Evolutionary conservation across 2,113 vertebrate species (phyloP).

Genomic region (Vireo altiloquus): DNA sequence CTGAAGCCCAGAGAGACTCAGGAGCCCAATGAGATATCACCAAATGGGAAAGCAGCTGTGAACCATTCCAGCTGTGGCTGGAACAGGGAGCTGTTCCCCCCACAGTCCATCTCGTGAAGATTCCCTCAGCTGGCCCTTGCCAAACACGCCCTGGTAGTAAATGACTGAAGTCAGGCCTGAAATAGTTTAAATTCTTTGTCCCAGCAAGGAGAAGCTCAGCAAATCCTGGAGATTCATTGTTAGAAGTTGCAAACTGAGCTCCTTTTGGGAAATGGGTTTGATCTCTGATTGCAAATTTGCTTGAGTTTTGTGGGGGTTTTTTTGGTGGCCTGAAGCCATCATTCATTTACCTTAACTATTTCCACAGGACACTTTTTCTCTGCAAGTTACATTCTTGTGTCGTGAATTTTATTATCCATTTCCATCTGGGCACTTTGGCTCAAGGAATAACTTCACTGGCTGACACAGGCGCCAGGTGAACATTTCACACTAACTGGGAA

Average conservation of each 20-base stretch:
- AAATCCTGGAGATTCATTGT: not conserved
- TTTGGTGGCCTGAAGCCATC: not conserved
- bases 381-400: not conserved
- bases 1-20: not conserved
- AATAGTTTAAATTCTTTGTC: not conserved
- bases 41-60: not conserved
- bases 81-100: not conserved
- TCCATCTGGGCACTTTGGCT: not conserved
- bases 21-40: not conserved
- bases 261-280: not conserved
- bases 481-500: not conserved
- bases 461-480: not conserved
- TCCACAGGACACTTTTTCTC: not conserved
- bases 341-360: not conserved
- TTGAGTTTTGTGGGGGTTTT: too few species aligned
- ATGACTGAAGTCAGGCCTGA: not conserved
- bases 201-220: not conserved
- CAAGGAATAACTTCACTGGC: not conserved
- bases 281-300: not conserved
- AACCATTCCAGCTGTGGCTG: not conserved
- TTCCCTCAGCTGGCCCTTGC: not conserved
- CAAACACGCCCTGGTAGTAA: not conserved
- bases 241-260: not conserved
- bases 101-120: not conserved
- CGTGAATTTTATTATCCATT: not conserved